These are phyloP conservation scores for Brachylomia viminalis DNA, from an alignment of 2,888 invertebrate species.

Conservation along the genomic window DNA sequence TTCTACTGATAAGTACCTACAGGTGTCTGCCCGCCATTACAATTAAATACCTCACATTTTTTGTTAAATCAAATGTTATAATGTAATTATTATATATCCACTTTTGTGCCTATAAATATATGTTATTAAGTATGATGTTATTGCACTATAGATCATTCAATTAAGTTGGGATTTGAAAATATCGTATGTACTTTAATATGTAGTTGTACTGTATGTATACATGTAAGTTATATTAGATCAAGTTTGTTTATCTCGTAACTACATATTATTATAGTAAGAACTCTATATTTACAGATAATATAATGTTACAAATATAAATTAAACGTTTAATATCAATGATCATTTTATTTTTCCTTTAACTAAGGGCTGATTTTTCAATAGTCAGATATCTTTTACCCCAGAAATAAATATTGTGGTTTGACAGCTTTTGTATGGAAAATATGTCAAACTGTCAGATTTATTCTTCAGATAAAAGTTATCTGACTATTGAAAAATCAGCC, in stretches of 20 bases:
- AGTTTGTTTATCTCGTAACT: constrained; percentile 88
- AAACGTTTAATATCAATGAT: constrained; percentile 86
- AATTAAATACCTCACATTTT: constrained; percentile 76
- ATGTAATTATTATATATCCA: constrained; percentile 81
- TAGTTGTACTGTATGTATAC: constrained; percentile 84
- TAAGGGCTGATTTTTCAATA: too few relatives aligned
- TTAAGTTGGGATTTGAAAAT: constrained; percentile 84
- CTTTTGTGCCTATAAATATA: constrained; percentile 87
- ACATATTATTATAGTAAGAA: constrained; percentile 86
- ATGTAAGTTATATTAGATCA: constrained; percentile 84
- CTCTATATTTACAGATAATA: constrained; percentile 91
- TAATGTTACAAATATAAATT: constrained; percentile 90
- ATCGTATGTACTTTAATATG: constrained; percentile 80
- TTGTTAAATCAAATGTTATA: constrained; percentile 83
- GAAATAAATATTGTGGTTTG: too few relatives aligned
- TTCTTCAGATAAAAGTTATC: too few relatives aligned
- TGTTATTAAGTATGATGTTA: constrained; percentile 81
- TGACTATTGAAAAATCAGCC: too few relatives aligned
- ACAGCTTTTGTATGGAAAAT: too few relatives aligned
- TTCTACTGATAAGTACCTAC: constrained; percentile 21
- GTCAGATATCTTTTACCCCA: too few relatives aligned
- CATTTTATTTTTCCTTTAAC: constrained; percentile 35
- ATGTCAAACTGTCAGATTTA: too few relatives aligned
- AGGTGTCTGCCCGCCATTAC: constrained; percentile 57
- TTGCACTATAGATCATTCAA: constrained; percentile 82